phyloP scores from a whole-genome alignment of 2,888 invertebrate species.

The Diogma glabrata region DNA sequence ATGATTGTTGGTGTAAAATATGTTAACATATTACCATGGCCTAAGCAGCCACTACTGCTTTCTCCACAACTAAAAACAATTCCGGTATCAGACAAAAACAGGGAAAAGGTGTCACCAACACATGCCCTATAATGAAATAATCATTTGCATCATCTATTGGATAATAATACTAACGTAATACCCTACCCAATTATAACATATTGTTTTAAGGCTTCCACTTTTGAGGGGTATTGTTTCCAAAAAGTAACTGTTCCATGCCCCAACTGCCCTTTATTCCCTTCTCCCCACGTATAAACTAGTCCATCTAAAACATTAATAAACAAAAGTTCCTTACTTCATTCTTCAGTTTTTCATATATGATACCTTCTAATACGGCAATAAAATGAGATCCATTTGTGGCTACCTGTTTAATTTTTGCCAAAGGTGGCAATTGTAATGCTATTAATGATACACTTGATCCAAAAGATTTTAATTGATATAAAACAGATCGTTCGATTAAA shows the following conservation, averaged over 20 bases:
- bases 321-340: not conserved
- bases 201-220: slow-evolving; percentile 47
- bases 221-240: slow-evolving; percentile 44
- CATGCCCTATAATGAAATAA: slow-evolving; percentile 36
- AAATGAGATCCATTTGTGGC: slow-evolving; percentile 46
- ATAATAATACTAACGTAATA: not conserved
- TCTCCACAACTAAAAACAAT: slow-evolving; percentile 57
- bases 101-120: slow-evolving; percentile 53
- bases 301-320: too few relatives aligned
- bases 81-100: slow-evolving; percentile 55
- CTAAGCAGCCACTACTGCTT: slow-evolving; percentile 49
- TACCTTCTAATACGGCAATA: slow-evolving; percentile 44
- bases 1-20: slow-evolving; percentile 43
- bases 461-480: slow-evolving; percentile 44
- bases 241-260: slow-evolving; percentile 42
- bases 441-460: slow-evolving; percentile 39
- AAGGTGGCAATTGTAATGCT: slow-evolving; percentile 45
- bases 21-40: slow-evolving; percentile 47
- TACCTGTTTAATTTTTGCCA: slow-evolving; percentile 40
- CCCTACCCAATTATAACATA: slow-evolving; percentile 44
- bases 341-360: not conserved
- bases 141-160: slow-evolving; percentile 7
- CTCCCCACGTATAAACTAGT: slow-evolving; percentile 57
- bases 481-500: slow-evolving; percentile 35
- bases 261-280: slow-evolving; percentile 52